Percentiles rank a stretch among this genome's conserved stretches.
Evolutionary conservation across 2,888 invertebrate species (phyloP).

Genomic region (Diadegma fenestrale): DNA sequence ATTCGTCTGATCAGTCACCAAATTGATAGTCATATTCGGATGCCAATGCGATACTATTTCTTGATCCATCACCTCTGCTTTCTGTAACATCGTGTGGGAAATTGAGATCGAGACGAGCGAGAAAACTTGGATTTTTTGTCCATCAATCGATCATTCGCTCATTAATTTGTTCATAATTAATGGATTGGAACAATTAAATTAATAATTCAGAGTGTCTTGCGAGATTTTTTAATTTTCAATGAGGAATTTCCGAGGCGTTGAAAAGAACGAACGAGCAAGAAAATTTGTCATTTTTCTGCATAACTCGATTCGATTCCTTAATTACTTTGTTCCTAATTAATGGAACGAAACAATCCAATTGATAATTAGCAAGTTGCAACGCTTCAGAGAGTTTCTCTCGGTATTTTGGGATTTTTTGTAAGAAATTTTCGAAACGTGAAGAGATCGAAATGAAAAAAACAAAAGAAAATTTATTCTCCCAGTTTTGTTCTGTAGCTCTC

Average conservation of each 20-base stretch:
- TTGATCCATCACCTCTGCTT: conserved; percentile 91
- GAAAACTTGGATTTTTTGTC: background rate
- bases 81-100: conserved; percentile 84
- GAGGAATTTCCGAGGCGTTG: background rate
- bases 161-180: background rate
- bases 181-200: background rate
- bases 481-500: conserved; percentile 48
- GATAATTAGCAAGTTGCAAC: background rate
- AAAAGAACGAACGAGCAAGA: background rate
- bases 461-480: background rate
- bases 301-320: no score
- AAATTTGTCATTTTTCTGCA: no score
- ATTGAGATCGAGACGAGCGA: background rate
- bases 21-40: conserved; percentile 97
- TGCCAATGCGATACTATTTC: conserved; percentile 99
- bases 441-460: background rate
- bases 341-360: background rate
- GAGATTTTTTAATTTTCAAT: background rate
- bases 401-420: background rate
- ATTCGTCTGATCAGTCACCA: conserved; percentile 97
- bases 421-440: background rate
- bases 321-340: background rate
- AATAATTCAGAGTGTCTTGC: background rate
- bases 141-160: background rate
- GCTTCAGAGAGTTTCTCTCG: background rate